Percentiles rank a stretch among this genome's conserved stretches.
These are phyloP conservation scores for Cinclus mexicanus DNA, from an alignment of 2,113 vertebrate genomes.

Conservation along the genomic window DNA sequence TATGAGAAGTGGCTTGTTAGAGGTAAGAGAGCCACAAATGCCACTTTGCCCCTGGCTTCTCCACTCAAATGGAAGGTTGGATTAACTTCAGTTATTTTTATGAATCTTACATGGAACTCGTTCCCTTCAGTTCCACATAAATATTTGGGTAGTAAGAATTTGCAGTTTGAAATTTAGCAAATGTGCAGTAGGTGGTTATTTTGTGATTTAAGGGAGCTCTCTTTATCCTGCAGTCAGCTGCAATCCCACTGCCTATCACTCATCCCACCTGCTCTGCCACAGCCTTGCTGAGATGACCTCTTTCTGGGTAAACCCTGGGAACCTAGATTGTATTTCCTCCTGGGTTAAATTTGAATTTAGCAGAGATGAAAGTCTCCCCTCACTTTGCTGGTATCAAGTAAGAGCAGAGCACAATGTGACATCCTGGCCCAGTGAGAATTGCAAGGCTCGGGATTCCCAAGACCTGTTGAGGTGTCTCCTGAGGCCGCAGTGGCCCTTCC, in stretches of 20 bases:
- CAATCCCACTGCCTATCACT: neutral
- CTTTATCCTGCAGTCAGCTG: neutral
- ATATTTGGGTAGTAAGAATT: neutral
- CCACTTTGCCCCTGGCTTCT: neutral
- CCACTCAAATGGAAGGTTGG: neutral
- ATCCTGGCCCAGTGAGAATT: neutral
- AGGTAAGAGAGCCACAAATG: neutral
- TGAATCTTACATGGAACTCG: neutral
- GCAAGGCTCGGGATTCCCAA: neutral
- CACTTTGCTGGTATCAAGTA: accelerated
- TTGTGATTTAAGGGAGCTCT: neutral
- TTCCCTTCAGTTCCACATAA: neutral
- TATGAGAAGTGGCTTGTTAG: neutral
- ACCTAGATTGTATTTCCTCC: neutral
- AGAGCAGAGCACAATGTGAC: neutral
- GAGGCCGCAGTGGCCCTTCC: neutral
- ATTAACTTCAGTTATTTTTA: neutral
- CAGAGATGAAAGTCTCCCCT: neutral
- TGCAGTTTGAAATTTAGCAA: neutral
- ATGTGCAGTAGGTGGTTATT: neutral
- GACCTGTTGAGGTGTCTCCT: neutral
- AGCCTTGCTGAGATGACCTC: neutral
- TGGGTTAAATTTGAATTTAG: neutral
- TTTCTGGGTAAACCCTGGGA: neutral
- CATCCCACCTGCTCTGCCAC: neutral